Percentiles rank a stretch among this genome's conserved stretches.
phyloP scores from a whole-genome alignment of 2,888 invertebrate species.

The Limnephilus auricula region DNA sequence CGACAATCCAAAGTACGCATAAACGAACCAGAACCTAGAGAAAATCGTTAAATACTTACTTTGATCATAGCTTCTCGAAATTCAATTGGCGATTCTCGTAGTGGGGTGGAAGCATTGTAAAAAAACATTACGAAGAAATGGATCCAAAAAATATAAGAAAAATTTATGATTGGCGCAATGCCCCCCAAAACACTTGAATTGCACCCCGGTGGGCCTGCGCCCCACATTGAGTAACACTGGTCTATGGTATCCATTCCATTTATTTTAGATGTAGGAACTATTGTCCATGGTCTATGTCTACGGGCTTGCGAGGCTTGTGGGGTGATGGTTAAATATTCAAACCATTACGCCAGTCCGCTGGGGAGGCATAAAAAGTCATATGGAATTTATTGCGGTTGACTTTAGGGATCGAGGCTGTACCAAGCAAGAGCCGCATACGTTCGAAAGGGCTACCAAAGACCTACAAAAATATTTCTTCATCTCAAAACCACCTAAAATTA shows the following conservation, averaged over 20 bases:
- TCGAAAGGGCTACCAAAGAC: conserved; percentile 1
- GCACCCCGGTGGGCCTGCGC: too few species aligned
- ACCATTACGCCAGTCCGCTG: conserved; percentile 11
- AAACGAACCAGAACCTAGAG: too few species aligned
- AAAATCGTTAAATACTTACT: too few species aligned
- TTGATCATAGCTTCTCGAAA: too few species aligned
- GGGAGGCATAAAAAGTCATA: conserved; percentile 22
- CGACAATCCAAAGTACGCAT: too few species aligned
- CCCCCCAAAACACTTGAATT: too few species aligned
- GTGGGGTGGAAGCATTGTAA: too few species aligned
- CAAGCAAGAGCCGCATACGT: neutral
- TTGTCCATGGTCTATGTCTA: neutral
- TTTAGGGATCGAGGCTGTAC: conserved; percentile 19
- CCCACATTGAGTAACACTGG: neutral
- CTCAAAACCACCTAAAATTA: neutral
- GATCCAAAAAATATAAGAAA: too few species aligned
- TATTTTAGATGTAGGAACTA: neutral
- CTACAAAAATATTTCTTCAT: neutral
- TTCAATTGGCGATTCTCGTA: too few species aligned
- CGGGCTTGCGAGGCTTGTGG: neutral
- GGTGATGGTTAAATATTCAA: conserved; percentile 44
- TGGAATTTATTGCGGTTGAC: conserved; percentile 45
- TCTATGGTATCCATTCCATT: neutral
- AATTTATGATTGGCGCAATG: too few species aligned
- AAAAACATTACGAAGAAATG: too few species aligned